phyloP scores from a whole-genome alignment of 2,113 vertebrate species.

The Bubo bubo region DNA sequence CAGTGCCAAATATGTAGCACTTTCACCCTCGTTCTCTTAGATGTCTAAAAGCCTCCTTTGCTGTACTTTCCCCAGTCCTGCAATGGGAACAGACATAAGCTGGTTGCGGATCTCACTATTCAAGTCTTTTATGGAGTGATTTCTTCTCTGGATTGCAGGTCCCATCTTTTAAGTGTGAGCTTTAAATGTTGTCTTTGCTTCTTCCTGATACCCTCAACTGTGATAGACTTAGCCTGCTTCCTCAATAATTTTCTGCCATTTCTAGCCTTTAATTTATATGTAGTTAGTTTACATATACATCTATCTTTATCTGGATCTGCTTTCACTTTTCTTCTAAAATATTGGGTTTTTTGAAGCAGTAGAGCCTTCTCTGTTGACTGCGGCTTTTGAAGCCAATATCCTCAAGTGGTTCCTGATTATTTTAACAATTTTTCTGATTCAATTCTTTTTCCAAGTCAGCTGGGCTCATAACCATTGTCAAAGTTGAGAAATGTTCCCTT shows the following conservation, averaged over 20 bases:
- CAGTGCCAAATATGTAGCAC: background rate
- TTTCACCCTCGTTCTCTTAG: background rate
- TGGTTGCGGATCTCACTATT: background rate
- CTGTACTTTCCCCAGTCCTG: background rate
- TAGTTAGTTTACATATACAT: background rate
- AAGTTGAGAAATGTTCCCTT: background rate
- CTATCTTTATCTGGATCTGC: background rate
- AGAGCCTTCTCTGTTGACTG: background rate
- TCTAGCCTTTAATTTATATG: background rate
- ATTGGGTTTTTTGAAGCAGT: background rate
- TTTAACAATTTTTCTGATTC: conserved; percentile 11
- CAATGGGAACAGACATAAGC: background rate
- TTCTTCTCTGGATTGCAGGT: background rate
- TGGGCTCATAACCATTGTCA: background rate
- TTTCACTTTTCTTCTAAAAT: background rate
- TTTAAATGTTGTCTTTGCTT: background rate
- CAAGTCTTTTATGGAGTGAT: background rate
- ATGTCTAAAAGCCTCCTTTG: background rate
- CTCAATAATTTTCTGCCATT: background rate
- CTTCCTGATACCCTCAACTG: background rate
- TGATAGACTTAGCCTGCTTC: background rate
- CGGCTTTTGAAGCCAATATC: background rate
- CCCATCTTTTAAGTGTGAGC: background rate
- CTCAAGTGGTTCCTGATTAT: background rate
- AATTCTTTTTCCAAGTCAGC: background rate